phyloP scores from a whole-genome alignment of 2,113 vertebrate genomes.

The Sturnira hondurensis region DNA sequence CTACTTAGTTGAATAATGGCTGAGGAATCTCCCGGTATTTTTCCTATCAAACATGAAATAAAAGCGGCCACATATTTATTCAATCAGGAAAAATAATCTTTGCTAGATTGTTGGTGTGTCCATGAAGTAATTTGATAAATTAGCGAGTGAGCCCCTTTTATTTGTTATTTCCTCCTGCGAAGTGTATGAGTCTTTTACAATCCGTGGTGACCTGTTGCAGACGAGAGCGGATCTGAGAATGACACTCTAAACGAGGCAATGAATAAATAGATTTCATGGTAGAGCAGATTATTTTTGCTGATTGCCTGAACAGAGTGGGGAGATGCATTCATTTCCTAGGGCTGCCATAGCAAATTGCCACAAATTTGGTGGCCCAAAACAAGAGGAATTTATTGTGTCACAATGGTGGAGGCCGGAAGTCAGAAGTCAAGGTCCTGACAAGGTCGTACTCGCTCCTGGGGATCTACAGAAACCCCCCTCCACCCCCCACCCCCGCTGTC shows the following conservation, averaged over 20 bases:
- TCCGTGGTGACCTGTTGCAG: neutral
- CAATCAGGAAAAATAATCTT: neutral
- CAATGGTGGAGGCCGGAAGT: neutral
- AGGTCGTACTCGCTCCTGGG: neutral
- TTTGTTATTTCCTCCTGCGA: neutral
- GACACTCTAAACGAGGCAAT: neutral
- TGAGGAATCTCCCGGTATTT: neutral
- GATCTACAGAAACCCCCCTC: rapidly evolving
- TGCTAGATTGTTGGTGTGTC: neutral
- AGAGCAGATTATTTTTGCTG: neutral
- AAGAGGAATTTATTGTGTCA: neutral
- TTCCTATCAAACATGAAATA: neutral
- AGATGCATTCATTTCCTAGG: neutral
- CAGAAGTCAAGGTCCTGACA: neutral
- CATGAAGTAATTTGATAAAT: neutral
- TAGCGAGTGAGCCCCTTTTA: neutral
- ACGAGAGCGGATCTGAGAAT: neutral
- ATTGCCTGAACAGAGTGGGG: neutral
- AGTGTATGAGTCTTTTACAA: neutral
- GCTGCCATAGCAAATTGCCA: neutral
- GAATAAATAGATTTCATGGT: neutral
- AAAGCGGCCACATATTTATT: neutral
- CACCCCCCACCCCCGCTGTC: rapidly evolving
- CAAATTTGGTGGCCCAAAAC: neutral
- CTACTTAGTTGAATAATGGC: neutral